phyloP scores from a whole-genome alignment of 1,140 invertebrate species.

The Trigoniulus corallinus region DNA sequence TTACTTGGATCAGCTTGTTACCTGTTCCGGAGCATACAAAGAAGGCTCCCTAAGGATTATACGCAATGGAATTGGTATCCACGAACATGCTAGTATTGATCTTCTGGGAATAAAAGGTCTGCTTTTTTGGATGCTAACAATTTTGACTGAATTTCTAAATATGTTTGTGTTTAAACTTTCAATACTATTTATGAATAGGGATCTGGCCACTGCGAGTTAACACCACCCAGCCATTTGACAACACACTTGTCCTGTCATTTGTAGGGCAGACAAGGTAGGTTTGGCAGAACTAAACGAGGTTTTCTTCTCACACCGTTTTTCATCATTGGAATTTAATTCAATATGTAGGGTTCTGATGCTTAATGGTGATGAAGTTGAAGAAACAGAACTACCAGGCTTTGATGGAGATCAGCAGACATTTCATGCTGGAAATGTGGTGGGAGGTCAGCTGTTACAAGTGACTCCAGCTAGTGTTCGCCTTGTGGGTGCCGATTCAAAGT shows the following conservation, averaged over 20 bases:
- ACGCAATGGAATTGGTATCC: slow-evolving; percentile 91
- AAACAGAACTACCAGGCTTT: slow-evolving; percentile 82
- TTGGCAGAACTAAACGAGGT: no score
- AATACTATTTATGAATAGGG: slow-evolving; percentile 23
- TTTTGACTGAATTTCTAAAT: no score
- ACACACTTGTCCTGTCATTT: slow-evolving; percentile 81
- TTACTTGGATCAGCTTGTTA: slow-evolving; percentile 78
- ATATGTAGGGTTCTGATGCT: slow-evolving; percentile 54
- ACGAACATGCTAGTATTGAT: slow-evolving; percentile 94
- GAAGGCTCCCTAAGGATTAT: slow-evolving; percentile 95
- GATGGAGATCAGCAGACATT: slow-evolving; percentile 81
- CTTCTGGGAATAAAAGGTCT: slow-evolving; percentile 85
- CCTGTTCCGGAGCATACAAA: slow-evolving; percentile 92
- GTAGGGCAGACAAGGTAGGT: slow-evolving; percentile 70
- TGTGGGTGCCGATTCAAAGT: slow-evolving; percentile 45
- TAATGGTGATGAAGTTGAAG: slow-evolving; percentile 90
- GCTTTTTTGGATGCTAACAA: no score
- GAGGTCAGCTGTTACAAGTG: slow-evolving; percentile 61
- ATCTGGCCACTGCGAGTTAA: slow-evolving; percentile 83
- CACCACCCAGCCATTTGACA: slow-evolving; percentile 46
- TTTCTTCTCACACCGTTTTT: no score
- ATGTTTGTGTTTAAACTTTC: no score
- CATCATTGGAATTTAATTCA: no score
- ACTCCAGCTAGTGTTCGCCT: slow-evolving; percentile 48
- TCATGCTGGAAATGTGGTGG: slow-evolving; percentile 72